These are phyloP conservation scores for Melipona beecheii DNA, from an alignment of 2,888 invertebrate genomes.

Conservation along the genomic window DNA sequence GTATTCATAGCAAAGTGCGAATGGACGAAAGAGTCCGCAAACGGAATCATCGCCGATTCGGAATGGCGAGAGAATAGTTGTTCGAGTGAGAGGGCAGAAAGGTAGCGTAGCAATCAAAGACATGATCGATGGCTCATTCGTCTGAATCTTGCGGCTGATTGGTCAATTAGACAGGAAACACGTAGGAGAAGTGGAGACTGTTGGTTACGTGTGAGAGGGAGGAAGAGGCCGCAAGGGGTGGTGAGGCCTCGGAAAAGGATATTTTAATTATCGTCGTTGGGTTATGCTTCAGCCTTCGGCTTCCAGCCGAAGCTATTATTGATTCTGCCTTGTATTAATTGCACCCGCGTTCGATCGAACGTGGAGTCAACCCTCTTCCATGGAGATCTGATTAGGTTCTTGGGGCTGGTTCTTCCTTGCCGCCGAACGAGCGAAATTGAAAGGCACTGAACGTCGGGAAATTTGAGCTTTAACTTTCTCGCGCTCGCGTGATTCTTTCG, in stretches of 20 bases:
- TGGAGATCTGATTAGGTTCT: conserved; percentile 43
- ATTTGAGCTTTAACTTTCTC: not conserved
- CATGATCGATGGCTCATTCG: conserved; percentile 82
- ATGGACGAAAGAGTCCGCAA: not conserved
- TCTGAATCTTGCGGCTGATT: conserved; percentile 82
- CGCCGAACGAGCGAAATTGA: conserved; percentile 26
- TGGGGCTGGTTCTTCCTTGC: conserved; percentile 37
- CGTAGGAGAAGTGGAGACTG: conserved; percentile 78
- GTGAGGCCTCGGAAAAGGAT: conserved; percentile 77
- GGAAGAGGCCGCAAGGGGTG: conserved; percentile 67
- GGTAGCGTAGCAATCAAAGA: conserved; percentile 77
- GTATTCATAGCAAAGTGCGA: no score
- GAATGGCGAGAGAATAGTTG: not conserved
- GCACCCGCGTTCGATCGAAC: conserved; percentile 77
- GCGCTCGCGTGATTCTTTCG: not conserved
- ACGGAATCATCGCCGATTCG: no score
- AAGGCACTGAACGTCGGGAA: conserved; percentile 4
- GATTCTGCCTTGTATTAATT: conserved; percentile 80
- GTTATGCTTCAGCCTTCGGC: conserved; percentile 70
- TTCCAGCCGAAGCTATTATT: conserved; percentile 69
- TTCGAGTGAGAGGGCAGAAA: conserved; percentile 33
- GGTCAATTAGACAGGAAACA: conserved; percentile 83
- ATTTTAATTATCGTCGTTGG: conserved; percentile 82
- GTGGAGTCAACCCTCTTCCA: conserved; percentile 48
- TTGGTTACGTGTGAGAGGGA: conserved; percentile 61